phyloP scores from a whole-genome alignment of 2,888 invertebrate genomes.

The Papilio gigon region DNA sequence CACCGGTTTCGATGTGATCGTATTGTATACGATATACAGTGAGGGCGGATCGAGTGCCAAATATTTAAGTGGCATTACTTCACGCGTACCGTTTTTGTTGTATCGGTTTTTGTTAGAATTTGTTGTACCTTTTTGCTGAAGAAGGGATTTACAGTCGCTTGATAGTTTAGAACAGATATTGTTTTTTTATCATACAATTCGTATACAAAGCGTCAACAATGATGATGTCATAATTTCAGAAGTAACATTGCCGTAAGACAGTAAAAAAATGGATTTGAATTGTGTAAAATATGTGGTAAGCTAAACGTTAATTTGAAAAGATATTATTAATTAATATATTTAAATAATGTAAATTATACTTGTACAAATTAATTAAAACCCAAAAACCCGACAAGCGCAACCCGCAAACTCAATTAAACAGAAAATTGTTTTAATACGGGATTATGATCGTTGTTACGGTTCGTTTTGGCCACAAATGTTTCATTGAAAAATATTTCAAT shows the following conservation, averaged over 20 bases:
- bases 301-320: conserved; percentile 5
- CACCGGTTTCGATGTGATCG: conserved; percentile 29
- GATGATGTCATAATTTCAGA: not conserved
- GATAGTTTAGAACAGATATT: not conserved
- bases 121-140: conserved; percentile 5
- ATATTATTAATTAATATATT: conserved; percentile 21
- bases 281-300: not conserved
- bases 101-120: conserved; percentile 5
- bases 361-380: conserved; percentile 37
- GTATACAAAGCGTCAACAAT: not conserved
- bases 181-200: not conserved
- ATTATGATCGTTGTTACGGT: conserved; percentile 29
- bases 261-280: not conserved
- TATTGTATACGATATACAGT: conserved; percentile 36
- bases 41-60: conserved; percentile 27
- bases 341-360: conserved; percentile 31
- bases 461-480: conserved; percentile 21
- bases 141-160: not conserved
- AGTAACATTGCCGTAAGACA: not conserved
- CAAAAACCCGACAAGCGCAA: conserved; percentile 33
- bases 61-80: conserved; percentile 26
- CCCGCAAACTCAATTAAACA: conserved; percentile 35
- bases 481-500: conserved; percentile 14
- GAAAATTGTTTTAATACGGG: conserved; percentile 39
- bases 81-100: conserved; percentile 19